Conservation (phyloP, 2,888 invertebrate genomes). For the Sicus ferrugineus region DNA sequence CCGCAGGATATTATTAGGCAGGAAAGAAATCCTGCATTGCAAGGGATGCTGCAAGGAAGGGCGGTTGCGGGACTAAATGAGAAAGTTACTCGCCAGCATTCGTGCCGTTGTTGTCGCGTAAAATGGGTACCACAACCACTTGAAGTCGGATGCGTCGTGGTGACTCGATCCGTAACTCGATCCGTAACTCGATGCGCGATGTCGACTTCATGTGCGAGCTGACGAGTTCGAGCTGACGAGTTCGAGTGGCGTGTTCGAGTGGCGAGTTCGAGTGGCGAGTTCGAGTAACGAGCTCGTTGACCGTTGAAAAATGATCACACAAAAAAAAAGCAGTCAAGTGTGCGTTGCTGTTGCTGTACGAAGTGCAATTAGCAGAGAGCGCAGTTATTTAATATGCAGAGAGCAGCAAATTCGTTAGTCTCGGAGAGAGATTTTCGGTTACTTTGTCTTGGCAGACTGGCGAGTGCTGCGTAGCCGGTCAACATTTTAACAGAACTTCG, state of each 20-base stretch:
- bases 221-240: conserved; percentile 19
- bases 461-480: too few relatives aligned
- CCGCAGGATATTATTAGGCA: too few relatives aligned
- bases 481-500: too few relatives aligned
- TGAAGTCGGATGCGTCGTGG: background rate
- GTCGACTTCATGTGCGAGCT: conserved; percentile 28
- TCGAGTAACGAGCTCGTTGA: conserved; percentile 24
- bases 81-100: background rate
- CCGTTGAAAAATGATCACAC: conserved; percentile 20
- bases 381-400: too few relatives aligned
- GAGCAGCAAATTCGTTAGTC: too few relatives aligned
- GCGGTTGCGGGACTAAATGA: background rate
- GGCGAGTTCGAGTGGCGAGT: too few relatives aligned
- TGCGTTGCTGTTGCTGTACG: background rate
- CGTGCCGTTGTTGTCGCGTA: conserved; percentile 22
- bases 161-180: background rate
- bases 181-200: conserved; percentile 24
- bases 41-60: background rate
- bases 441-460: too few relatives aligned
- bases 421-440: too few relatives aligned
- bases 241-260: too few relatives aligned
- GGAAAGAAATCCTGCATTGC: too few relatives aligned
- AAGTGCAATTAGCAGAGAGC: background rate
- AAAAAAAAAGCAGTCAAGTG: conserved; percentile 20
- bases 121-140: conserved; percentile 18